phyloP scores from a whole-genome alignment of 1,140 invertebrate species.

The Drosophila paulistorum region DNA sequence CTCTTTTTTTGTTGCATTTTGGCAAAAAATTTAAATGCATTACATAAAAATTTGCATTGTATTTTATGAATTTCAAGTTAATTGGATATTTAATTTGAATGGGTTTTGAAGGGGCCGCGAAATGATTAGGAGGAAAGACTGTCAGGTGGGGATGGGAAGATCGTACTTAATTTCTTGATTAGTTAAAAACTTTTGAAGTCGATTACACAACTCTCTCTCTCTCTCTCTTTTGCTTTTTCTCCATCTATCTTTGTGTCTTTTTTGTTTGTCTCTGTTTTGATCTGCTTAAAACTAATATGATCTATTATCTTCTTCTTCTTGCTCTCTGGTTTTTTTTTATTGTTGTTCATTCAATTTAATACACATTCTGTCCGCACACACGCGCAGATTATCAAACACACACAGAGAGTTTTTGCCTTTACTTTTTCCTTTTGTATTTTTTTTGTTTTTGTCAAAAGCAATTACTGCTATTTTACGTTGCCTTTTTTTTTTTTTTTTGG shows the following conservation, averaged over 20 bases:
- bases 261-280: slow-evolving; percentile 45
- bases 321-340: slow-evolving; percentile 24
- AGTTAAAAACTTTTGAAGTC: slow-evolving; percentile 5
- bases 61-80: slow-evolving; percentile 54
- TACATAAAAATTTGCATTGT: slow-evolving; percentile 67
- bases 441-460: slow-evolving; percentile 50
- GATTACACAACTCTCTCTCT: slow-evolving; percentile 63
- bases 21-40: slow-evolving; percentile 62
- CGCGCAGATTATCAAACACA: slow-evolving; percentile 10
- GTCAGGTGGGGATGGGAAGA: not conserved
- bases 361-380: slow-evolving; percentile 33
- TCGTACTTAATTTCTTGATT: not conserved
- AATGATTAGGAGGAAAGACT: not conserved
- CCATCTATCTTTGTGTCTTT: not conserved
- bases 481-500: slow-evolving; percentile 16
- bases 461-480: slow-evolving; percentile 72
- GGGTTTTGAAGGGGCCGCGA: not conserved
- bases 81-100: slow-evolving; percentile 8
- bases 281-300: slow-evolving; percentile 52
- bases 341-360: slow-evolving; percentile 78
- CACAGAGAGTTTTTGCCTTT: slow-evolving; percentile 6
- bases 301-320: slow-evolving; percentile 43
- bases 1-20: slow-evolving; percentile 52
- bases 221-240: slow-evolving; percentile 9
- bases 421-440: slow-evolving; percentile 9